These are phyloP conservation scores for Sanderia malayensis DNA, from an alignment of 30 jellyfish, hydroid and myxozoan genomes.

Conservation along the genomic window DNA sequence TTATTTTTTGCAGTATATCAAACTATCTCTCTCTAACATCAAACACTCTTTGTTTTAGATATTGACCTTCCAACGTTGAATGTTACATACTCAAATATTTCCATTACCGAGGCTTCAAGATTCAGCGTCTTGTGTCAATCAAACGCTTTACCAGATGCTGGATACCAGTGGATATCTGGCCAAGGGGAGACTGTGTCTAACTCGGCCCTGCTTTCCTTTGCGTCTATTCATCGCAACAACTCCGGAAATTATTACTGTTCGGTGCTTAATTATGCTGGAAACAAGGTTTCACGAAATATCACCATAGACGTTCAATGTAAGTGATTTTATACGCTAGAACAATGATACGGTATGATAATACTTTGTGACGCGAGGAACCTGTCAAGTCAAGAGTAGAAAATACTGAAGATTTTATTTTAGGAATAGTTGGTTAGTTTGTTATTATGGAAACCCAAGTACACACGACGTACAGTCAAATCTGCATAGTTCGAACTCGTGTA, in stretches of 20 bases:
- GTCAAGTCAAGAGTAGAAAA: too few species aligned
- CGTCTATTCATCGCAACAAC: constrained; percentile 7
- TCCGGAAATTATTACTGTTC: constrained; percentile 24
- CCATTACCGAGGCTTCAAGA: neutral
- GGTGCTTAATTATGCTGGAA: constrained; percentile 29
- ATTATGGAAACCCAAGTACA: too few species aligned
- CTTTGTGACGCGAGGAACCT: too few species aligned
- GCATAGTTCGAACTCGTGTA: too few species aligned
- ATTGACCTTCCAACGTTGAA: constrained; percentile 7
- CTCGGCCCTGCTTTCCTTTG: neutral
- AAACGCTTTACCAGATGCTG: constrained; percentile 2
- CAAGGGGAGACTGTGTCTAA: constrained; percentile 9
- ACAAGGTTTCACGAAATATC: neutral
- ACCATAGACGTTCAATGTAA: constrained; percentile 14
- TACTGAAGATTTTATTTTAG: too few species aligned
- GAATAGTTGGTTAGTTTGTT: too few species aligned
- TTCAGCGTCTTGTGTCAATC: neutral
- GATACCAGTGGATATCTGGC: constrained; percentile 2
- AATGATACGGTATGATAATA: too few species aligned
- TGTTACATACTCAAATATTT: neutral
- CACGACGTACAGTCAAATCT: too few species aligned
- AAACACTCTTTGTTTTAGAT: constrained; percentile 2
- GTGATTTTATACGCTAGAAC: neutral
- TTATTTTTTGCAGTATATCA: too few species aligned
- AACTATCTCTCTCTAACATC: too few species aligned